Evolutionary conservation across 2,888 invertebrate genomes (phyloP), one percentile per base, ranked within the genome.

Genomic region (Patella depressa): DNA sequence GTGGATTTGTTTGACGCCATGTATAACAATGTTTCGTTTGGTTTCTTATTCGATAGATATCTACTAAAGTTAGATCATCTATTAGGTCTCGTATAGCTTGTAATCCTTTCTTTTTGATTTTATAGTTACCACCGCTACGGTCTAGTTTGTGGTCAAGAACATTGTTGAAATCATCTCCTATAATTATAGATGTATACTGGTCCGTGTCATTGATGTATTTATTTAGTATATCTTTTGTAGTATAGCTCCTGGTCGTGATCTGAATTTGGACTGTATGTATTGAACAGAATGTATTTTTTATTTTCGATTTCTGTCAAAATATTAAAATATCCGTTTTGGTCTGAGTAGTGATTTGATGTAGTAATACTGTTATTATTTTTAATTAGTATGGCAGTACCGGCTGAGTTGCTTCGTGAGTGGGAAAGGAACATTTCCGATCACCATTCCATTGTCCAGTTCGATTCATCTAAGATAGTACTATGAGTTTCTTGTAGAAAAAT

Each of bases 401-500:
- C 65, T 17, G 65, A 65, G 17, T 65, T 65, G 15, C 19, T 65
- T 24, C 24, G 19, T n/a, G n/a, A 19, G 24, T 65, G 65, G 24
- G 65, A n/a, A 0, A 65, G 19, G 24, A 65, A 11, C n/a, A 65
- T 65, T 65, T 65, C 65, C 12, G 19, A n/a, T 2, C 65, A 19
- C 65, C 65, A 65, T 65, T 65, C 19, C 11, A 11, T n/a, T 65
- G n/a, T n/a, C 65, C 65, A 65, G n/a, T 65, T 24, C 7, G 9
- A 11, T 24, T 65, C 19, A 65, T 65, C 59, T 59, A 19, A 5
- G 59, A 14, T 59, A 59, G n/a, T n/a, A 59, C 59, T 59, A 59
- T 59, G 59, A 17, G 59, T 59, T 59, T 59, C 59, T 59, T 59
- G 59, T 17, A 59, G 59, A 59, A 59, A 59, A 19, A 59, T 59